Base-by-base conservation (phyloP, 2,113 vertebrate genomes). In the Oryzias javanicus region DNA sequence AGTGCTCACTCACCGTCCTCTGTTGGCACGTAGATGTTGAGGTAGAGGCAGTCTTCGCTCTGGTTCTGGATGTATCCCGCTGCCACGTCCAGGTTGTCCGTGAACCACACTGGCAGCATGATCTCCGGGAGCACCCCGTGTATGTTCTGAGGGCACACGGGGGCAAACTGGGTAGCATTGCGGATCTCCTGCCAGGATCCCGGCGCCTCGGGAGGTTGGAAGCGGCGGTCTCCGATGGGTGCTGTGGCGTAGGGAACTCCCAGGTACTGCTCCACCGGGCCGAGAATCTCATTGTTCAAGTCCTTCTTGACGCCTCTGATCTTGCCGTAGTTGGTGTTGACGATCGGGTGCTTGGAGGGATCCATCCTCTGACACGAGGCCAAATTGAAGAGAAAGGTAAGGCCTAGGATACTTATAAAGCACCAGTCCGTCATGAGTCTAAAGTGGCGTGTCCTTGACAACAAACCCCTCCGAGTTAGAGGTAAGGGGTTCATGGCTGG, bases 31-130 rank as follows among this genome's bases (percentile, higher is more conserved):
- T 97, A 96, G 91, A 97, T 66, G 60, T 97, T 97, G 84, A 97
- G 94, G 86, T 95, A 96, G 70, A 97, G 94, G 78, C 95, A 97
- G 79, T 97, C 95, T 80, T 97, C 94, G 14, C 94, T 96, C 92
- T 97, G 94, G 86, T 96, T 95, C 89, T 95, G 94, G 53, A 97
- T 93, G 79, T 96, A 95, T 29, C 91, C 91, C 7, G 95, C 93
- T 0, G 93, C 94, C 35, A 94, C 91, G 42, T 97, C 94, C 89
- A 96, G 78, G 83, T 95, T 96, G 83, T 95, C 94, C 0, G 94
- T 95, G 90, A 96, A 97, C 95, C 95, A 97, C 57, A 97, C 93
- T 0, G 95, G 95, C 15, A 97, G 90, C 95, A 97, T 97, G 55
- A 97, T 95, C 76, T 94, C 94, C 0, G 94, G 95, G 54, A 97